phyloP scores from a whole-genome alignment of 2,888 invertebrate genomes.

The Rhyacophila evoluta region DNA sequence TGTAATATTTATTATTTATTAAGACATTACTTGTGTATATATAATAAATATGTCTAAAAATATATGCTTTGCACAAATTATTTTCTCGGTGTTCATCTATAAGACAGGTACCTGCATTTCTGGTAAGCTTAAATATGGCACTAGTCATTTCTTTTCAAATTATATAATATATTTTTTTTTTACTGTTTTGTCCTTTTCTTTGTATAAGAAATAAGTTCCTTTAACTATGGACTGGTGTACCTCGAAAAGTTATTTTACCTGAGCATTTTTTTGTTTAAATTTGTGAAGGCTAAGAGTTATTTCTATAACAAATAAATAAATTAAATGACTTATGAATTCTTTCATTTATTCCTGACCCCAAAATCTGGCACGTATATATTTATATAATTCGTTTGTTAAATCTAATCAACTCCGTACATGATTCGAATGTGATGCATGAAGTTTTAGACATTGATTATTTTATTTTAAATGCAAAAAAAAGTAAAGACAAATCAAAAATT shows the following conservation, averaged over 20 bases:
- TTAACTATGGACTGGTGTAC: neutral
- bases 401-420: too few species aligned
- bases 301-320: conserved; percentile 48
- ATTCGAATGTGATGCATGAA: too few species aligned
- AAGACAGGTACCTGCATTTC: neutral
- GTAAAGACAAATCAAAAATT: too few species aligned
- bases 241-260: neutral
- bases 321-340: conserved; percentile 25
- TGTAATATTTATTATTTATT: neutral
- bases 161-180: neutral
- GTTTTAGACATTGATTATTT: too few species aligned
- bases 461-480: too few species aligned
- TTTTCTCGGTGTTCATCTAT: neutral
- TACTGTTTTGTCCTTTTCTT: neutral
- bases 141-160: neutral
- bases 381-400: too few species aligned
- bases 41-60: conserved; percentile 23
- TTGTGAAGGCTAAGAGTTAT: conserved; percentile 48
- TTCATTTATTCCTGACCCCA: conserved; percentile 12
- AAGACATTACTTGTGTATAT: conserved; percentile 5
- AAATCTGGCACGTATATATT: too few species aligned
- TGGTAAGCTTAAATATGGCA: neutral
- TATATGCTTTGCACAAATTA: neutral
- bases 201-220: conserved; percentile 9
- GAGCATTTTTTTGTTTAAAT: neutral